Base-by-base conservation (phyloP, 1,140 invertebrate genomes). In the Pseudomyrmex cubaensis region DNA sequence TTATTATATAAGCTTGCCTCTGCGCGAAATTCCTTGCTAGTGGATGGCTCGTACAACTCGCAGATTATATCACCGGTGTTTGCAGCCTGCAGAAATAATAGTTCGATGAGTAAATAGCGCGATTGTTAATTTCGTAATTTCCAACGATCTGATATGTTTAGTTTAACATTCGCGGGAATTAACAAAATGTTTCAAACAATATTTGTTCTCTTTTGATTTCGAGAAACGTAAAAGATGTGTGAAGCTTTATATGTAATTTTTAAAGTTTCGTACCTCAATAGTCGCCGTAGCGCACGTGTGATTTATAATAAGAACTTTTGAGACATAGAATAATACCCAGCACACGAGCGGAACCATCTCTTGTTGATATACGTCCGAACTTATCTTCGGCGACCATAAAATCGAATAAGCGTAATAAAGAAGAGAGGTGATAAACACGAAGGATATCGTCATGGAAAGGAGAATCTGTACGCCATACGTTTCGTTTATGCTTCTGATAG, bases 21-120 rank as follows among this genome's bases (percentile, higher is more conserved):
- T 9, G 74, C 46, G 4, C 86, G 84, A 52, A 87, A 87, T 85
- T 88, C 87, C 35, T 72, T 87, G 35, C 44, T 75, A 8, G 85
- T 78, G 2, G 63, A 82, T 2, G 90, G 83, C 25, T 90, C 87
- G 70, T 91, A 88, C 0, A 91, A n/a, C 64, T 91, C 72, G 56
- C 89, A 90, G 9, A 92, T 84, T 15, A 90, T 82, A 13, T 92
- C 85, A 15, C 91, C 90, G 8, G 87, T 89, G 46, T 64, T 61
- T 0, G 82, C 54, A 8, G 89, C 83, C 90, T 92, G 35, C 15
- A 3, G 61, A 54, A 57, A 17, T 61, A 61, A 3, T 13, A 7
- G 17, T 20, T 8, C 46, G 48, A 3, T 57, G 46, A 44, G 2
- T 17, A 61, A n/a, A 72, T 56, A 12, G 50, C 13, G 17, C 8